These are phyloP conservation scores for Salvelinus alpinus DNA, from an alignment of 2,113 vertebrate species.

Conservation along the genomic window DNA sequence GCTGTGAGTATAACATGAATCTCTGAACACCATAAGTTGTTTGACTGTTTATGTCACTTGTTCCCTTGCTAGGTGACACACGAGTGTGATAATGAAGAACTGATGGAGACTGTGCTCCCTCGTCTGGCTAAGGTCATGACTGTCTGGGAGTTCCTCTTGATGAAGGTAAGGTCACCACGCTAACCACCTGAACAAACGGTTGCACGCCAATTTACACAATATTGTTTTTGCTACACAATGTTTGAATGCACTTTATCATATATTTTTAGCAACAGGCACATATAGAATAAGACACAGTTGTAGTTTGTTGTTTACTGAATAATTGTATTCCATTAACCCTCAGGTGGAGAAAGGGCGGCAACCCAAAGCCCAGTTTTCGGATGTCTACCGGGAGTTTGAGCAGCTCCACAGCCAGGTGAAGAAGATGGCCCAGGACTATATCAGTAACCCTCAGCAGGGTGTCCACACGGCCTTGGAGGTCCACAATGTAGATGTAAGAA, in stretches of 20 bases:
- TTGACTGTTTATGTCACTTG: constrained; percentile 1
- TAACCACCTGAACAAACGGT: not conserved
- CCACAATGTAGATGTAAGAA: constrained; percentile 81
- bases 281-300: too few species aligned
- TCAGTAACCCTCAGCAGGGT: constrained; percentile 63
- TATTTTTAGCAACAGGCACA: too few species aligned
- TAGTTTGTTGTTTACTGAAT: too few species aligned
- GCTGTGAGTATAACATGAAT: not conserved
- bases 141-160: constrained; percentile 89
- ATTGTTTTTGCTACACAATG: too few species aligned
- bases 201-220: not conserved
- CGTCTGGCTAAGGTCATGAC: constrained; percentile 83
- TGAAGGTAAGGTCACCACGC: constrained; percentile 78
- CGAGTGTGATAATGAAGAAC: constrained; percentile 84
- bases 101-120: constrained; percentile 88
- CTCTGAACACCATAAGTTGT: constrained; percentile 7
- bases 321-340: not conserved
- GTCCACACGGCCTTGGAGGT: constrained; percentile 80
- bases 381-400: constrained; percentile 92
- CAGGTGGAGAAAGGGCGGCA: constrained; percentile 82
- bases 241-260: too few species aligned
- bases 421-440: constrained; percentile 85
- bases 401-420: constrained; percentile 84
- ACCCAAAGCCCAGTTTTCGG: constrained; percentile 80
- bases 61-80: constrained; percentile 76